Evolutionary conservation across 92 coral and sea anemone genomes (phyloP).

Genomic region (Blastomussa wellsi): DNA sequence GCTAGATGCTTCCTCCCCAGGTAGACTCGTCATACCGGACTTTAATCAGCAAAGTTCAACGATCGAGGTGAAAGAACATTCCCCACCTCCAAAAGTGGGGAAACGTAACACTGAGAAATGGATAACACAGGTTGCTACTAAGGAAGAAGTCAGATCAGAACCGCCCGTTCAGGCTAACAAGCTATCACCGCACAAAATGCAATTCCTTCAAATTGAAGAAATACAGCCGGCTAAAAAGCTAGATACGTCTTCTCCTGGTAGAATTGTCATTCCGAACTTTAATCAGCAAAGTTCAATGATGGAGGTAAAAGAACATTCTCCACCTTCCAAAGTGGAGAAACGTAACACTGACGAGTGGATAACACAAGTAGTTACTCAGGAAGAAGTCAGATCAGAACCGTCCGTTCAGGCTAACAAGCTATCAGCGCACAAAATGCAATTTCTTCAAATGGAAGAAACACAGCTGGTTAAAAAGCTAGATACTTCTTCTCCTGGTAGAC

Average conservation of each 20-base stretch:
- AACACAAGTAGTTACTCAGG: neutral
- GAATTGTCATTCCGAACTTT: neutral
- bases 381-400: constrained; percentile 11
- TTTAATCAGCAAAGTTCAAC: neutral
- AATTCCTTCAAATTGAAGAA: neutral
- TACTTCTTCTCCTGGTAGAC: neutral
- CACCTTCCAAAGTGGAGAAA: neutral
- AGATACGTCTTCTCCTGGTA: neutral
- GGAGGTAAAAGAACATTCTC: neutral
- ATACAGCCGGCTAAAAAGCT: neutral
- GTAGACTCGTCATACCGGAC: neutral
- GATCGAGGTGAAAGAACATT: neutral
- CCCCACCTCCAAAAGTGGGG: neutral
- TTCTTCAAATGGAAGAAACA: neutral
- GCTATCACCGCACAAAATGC: neutral
- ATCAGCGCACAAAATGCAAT: neutral
- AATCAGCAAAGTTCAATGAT: neutral
- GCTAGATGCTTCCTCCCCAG: neutral
- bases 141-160: constrained; percentile 1
- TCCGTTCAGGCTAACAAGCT: neutral
- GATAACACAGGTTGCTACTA: neutral
- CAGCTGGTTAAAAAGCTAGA: neutral
- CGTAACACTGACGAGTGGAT: constrained; percentile 1
- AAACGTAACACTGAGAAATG: neutral
- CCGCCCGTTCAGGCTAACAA: neutral